Conservation (phyloP, 1,140 invertebrate species). For the Meteorus sp. region DNA sequence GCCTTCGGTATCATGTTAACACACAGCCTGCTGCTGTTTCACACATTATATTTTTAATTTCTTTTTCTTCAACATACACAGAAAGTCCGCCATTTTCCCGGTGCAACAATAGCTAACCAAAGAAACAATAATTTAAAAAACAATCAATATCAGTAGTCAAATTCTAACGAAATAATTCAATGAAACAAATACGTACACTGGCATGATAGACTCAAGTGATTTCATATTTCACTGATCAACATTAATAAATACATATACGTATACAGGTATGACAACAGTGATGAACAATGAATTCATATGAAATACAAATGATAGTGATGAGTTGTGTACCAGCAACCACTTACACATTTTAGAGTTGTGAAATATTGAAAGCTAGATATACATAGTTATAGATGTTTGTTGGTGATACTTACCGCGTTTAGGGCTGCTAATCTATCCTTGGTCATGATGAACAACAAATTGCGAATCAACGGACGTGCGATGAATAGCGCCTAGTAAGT, state of each 20-base stretch:
- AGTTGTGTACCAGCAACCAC: too few relatives aligned
- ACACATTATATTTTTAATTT: background rate
- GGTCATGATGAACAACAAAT: conserved; percentile 77
- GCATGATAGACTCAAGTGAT: too few relatives aligned
- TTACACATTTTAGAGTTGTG: too few relatives aligned
- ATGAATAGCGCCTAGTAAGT: conserved; percentile 57
- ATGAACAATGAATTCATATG: too few relatives aligned
- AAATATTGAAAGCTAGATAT: background rate
- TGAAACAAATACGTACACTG: too few relatives aligned
- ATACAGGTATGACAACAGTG: too few relatives aligned
- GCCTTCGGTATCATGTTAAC: conserved; percentile 13
- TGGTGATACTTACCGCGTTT: conserved; percentile 78
- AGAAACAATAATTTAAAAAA: too few relatives aligned
- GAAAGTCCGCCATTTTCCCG: conserved; percentile 2
- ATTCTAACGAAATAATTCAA: too few relatives aligned
- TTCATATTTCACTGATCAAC: too few relatives aligned
- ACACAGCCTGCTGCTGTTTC: background rate
- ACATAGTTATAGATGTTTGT: conserved; percentile 17
- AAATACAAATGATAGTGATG: too few relatives aligned
- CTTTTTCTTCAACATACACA: background rate
- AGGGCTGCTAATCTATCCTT: conserved; percentile 97
- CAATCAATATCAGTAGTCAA: too few relatives aligned
- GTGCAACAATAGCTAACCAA: background rate
- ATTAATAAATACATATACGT: too few relatives aligned
- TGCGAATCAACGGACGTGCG: conserved; percentile 49